Percentiles rank a stretch among this genome's conserved stretches.
phyloP scores from a whole-genome alignment of 2,888 invertebrate species.

The Bombylius major region DNA sequence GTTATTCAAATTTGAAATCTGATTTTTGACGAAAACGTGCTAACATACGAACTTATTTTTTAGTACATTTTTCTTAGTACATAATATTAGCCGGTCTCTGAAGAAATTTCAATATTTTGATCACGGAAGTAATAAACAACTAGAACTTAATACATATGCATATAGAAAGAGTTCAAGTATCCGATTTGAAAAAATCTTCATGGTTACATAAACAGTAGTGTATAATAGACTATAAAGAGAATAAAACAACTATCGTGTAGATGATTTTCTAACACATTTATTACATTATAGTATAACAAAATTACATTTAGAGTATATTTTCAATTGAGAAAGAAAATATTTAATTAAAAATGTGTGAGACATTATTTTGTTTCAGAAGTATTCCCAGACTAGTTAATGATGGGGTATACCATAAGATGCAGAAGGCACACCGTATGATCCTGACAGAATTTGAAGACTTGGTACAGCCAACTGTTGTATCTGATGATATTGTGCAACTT shows the following conservation, averaged over 20 bases:
- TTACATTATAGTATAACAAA: no score
- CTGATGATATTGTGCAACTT: constrained; percentile 68
- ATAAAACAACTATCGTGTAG: background rate
- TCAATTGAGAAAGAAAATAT: background rate
- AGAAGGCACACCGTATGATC: constrained; percentile 13
- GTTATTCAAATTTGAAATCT: no score
- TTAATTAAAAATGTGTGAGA: constrained; percentile 5
- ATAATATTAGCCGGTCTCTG: constrained; percentile 34
- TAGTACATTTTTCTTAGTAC: no score
- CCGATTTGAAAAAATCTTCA: constrained; percentile 38
- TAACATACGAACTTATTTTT: no score
- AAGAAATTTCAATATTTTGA: constrained; percentile 40
- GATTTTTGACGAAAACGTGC: no score
- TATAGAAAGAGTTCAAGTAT: constrained; percentile 35
- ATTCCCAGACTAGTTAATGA: background rate
- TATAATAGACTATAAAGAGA: background rate
- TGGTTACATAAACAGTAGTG: constrained; percentile 29
- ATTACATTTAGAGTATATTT: background rate
- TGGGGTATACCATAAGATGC: constrained; percentile 9
- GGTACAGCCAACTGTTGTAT: constrained; percentile 39
- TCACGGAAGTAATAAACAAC: constrained; percentile 37
- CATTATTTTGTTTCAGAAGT: background rate
- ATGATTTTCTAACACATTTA: no score
- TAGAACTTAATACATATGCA: constrained; percentile 20
- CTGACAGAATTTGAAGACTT: constrained; percentile 12